Percentiles rank a stretch among this genome's conserved stretches.
phyloP scores from a whole-genome alignment of 2,888 invertebrate genomes.

The Cepaea hortensis region DNA sequence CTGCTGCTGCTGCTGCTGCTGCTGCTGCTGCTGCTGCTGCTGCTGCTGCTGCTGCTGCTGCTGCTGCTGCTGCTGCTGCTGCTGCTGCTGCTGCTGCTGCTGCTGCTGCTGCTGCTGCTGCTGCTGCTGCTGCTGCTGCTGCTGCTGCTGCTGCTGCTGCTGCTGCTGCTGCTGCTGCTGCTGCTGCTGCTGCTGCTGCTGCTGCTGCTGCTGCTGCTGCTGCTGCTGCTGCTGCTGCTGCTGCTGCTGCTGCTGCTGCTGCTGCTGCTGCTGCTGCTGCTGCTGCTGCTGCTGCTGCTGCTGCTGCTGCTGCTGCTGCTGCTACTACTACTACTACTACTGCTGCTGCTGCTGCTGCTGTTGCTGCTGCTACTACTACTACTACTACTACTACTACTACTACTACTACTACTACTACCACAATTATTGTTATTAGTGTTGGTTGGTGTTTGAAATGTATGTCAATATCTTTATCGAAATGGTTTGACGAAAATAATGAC shows the following conservation, averaged over 20 bases:
- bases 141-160: conserved; percentile 13
- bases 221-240: conserved; percentile 13
- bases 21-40: neutral
- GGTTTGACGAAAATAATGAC: too few species aligned
- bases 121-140: conserved; percentile 30
- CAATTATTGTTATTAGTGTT: too few species aligned
- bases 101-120: conserved; percentile 20
- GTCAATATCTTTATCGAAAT: too few species aligned
- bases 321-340: conserved; percentile 10
- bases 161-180: conserved; percentile 20
- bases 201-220: conserved; percentile 22
- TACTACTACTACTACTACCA: too few species aligned
- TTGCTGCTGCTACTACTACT: conserved; percentile 25
- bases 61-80: conserved; percentile 2
- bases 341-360: conserved; percentile 14
- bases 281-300: conserved; percentile 15
- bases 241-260: neutral
- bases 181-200: conserved; percentile 23
- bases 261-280: neutral
- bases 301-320: conserved; percentile 7
- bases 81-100: conserved; percentile 22
- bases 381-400: conserved; percentile 2
- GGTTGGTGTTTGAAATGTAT: too few species aligned
- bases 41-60: neutral
- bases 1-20: too few species aligned